A percentile compares a stretch with the other conserved stretches of the same genome.
phyloP scores from a whole-genome alignment of 2,797 vertebrate species.

The Sebastes minor region DNA sequence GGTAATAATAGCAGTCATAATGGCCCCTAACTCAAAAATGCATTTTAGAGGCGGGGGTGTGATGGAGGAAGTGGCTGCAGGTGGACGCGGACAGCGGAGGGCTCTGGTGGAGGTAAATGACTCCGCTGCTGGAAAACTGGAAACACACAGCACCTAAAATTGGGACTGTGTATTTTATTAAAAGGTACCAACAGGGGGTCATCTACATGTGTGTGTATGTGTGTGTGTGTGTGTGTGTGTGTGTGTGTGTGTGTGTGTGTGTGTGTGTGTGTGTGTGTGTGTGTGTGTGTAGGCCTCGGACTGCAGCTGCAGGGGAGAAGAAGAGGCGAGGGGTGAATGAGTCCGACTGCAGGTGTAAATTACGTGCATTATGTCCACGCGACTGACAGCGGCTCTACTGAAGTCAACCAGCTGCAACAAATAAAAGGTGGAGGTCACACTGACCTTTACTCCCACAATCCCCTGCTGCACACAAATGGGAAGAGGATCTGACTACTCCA shows the following conservation, averaged over 20 bases:
- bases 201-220: conserved; percentile 24
- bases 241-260: conserved; percentile 1
- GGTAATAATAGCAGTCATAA: conserved; percentile 74
- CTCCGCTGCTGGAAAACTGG: conserved; percentile 40
- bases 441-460: conserved; percentile 41
- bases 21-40: conserved; percentile 67
- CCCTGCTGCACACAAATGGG: conserved; percentile 2
- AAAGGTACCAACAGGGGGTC: conserved; percentile 33
- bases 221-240: background rate
- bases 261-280: background rate
- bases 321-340: conserved; percentile 14
- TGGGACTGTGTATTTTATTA: conserved; percentile 36
- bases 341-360: conserved; percentile 61
- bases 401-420: conserved; percentile 75
- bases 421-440: conserved; percentile 75
- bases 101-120: conserved; percentile 64
- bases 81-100: background rate
- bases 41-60: conserved; percentile 48
- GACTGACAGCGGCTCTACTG: conserved; percentile 65
- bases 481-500: background rate
- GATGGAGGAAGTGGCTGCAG: conserved; percentile 40
- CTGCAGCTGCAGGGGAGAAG: conserved; percentile 9
- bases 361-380: conserved; percentile 46
- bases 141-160: conserved; percentile 49
- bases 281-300: background rate